phyloP scores from a whole-genome alignment of 2,113 vertebrate species.

The Clupea harengus region DNA sequence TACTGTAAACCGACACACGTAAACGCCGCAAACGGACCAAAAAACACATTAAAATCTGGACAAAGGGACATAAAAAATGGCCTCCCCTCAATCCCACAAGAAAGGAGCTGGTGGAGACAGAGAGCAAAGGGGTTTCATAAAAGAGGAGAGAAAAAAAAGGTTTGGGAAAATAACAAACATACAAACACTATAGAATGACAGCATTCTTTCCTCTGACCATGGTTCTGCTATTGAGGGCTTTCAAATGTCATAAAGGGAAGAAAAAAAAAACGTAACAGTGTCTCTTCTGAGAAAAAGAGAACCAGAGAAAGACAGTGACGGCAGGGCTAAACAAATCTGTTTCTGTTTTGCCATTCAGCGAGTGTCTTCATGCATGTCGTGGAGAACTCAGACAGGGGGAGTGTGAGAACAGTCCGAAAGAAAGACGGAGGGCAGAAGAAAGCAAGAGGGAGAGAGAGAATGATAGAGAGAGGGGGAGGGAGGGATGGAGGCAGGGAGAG shows the following conservation, averaged over 20 bases:
- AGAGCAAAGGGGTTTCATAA: neutral
- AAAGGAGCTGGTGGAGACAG: constrained; percentile 12
- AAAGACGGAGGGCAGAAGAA: constrained; percentile 11
- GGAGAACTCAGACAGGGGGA: neutral
- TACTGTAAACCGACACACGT: constrained; percentile 35
- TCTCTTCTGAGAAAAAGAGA: constrained; percentile 26
- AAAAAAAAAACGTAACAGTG: neutral
- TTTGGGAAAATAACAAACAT: constrained; percentile 36
- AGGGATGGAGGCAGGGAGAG: constrained; percentile 33
- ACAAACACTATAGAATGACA: constrained; percentile 45
- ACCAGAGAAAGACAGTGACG: constrained; percentile 51
- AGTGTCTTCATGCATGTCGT: constrained; percentile 62
- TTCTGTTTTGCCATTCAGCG: constrained; percentile 62
- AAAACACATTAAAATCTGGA: constrained; percentile 45
- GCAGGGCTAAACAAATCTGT: constrained; percentile 66
- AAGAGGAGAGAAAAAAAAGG: constrained; percentile 15
- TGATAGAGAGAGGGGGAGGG: constrained; percentile 15
- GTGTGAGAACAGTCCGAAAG: neutral
- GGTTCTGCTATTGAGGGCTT: constrained; percentile 49
- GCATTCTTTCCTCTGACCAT: constrained; percentile 46
- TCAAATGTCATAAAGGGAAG: constrained; percentile 48
- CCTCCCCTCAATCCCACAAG: constrained; percentile 33
- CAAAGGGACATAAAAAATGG: constrained; percentile 40
- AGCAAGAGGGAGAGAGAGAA: constrained; percentile 35
- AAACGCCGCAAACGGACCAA: constrained; percentile 44